Conservation (phyloP, 2,797 vertebrate genomes). For the Limosa lapponica region DNA sequence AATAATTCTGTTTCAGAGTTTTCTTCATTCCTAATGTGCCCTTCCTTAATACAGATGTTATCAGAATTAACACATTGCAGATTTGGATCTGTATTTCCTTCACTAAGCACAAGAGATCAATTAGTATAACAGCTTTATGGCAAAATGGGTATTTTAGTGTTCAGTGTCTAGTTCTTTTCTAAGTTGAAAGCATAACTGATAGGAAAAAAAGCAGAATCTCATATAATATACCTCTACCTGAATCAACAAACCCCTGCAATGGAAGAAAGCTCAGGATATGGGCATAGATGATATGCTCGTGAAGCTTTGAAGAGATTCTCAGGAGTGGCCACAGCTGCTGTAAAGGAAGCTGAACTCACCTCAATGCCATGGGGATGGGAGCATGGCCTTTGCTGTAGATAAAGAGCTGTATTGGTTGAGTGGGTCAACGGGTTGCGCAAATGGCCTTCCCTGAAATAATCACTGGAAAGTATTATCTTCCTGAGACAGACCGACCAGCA, state of each 20-base stretch:
- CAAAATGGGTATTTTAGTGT: neutral
- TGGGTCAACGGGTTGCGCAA: neutral
- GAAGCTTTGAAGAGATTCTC: neutral
- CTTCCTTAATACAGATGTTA: neutral
- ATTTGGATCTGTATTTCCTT: neutral
- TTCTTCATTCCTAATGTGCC: neutral
- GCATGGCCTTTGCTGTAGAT: neutral
- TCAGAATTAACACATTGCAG: neutral
- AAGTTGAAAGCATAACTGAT: neutral
- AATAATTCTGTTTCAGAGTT: neutral
- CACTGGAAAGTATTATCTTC: neutral
- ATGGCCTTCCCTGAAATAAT: neutral
- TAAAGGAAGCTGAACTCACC: neutral
- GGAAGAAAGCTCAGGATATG: neutral
- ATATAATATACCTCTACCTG: neutral
- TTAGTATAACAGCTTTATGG: neutral
- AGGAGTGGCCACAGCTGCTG: neutral
- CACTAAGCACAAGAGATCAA: neutral
- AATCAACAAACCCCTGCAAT: neutral
- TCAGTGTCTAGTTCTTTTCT: neutral
- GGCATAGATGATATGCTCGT: neutral
- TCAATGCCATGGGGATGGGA: neutral
- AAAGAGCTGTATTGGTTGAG: neutral
- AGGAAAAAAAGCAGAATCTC: neutral
- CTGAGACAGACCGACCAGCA: neutral